phyloP scores from a whole-genome alignment of 37 sponge, comb jelly and placozoan genomes.

The Crambe crambe region DNA sequence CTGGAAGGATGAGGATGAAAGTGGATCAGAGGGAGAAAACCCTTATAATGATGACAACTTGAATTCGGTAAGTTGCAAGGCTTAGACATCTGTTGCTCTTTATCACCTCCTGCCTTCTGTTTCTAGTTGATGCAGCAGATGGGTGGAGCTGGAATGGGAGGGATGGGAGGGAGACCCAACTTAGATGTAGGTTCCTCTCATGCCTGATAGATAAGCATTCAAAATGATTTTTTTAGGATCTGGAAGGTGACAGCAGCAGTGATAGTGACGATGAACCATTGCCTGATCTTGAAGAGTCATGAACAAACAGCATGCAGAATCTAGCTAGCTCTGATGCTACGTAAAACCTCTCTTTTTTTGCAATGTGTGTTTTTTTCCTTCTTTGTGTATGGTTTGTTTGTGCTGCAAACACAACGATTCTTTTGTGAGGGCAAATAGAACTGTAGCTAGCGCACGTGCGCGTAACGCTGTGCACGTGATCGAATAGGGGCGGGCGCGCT shows the following conservation, averaged over 20 bases:
- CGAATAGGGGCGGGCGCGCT: too few relatives aligned
- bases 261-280: slow-evolving; percentile 80
- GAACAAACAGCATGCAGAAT: background rate
- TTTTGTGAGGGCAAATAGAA: too few relatives aligned
- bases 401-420: background rate
- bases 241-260: slow-evolving; percentile 19
- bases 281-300: slow-evolving; percentile 53
- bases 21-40: slow-evolving; percentile 63
- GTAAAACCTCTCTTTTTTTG: background rate
- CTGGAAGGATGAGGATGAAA: slow-evolving; percentile 94
- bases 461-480: too few relatives aligned
- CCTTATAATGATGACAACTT: slow-evolving; percentile 28
- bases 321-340: background rate
- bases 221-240: slow-evolving; percentile 9
- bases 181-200: slow-evolving; percentile 13
- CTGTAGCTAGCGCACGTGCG: too few relatives aligned
- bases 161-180: background rate
- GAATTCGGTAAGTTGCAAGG: slow-evolving; percentile 11
- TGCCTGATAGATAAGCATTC: background rate
- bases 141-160: slow-evolving; percentile 54
- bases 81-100: background rate
- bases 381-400: background rate
- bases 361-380: background rate
- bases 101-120: background rate
- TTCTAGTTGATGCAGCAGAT: slow-evolving; percentile 72